Percentiles rank a stretch among this genome's conserved stretches.
phyloP scores from a whole-genome alignment of 2,797 vertebrate species.

The Coregonus sp. region DNA sequence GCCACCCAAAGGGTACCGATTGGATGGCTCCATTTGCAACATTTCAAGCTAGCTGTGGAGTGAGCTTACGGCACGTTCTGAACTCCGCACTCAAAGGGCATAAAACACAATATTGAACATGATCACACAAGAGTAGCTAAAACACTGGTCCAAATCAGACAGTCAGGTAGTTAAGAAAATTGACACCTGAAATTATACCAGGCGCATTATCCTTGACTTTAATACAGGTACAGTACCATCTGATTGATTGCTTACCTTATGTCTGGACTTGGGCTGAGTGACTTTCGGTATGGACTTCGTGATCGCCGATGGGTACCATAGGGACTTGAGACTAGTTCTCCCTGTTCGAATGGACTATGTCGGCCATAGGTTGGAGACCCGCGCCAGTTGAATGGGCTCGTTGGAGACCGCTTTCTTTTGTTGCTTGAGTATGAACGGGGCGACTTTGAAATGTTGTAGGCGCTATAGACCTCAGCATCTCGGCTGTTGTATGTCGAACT shows the following conservation, averaged over 20 bases:
- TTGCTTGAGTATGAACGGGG: slow-evolving; percentile 79
- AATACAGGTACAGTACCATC: neutral
- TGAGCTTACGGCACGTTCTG: neutral
- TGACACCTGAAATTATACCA: no score
- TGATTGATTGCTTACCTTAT: slow-evolving; percentile 64
- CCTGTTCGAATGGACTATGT: slow-evolving; percentile 90
- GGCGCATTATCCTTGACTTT: no score
- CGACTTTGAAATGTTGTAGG: slow-evolving; percentile 69
- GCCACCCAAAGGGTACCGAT: no score
- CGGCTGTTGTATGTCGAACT: slow-evolving; percentile 78
- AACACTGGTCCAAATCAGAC: neutral
- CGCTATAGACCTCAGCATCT: slow-evolving; percentile 74
- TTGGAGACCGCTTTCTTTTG: slow-evolving; percentile 77
- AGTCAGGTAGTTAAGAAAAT: neutral
- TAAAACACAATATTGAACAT: neutral
- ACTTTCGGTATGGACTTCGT: slow-evolving; percentile 88
- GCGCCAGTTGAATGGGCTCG: slow-evolving; percentile 85
- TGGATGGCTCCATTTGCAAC: no score
- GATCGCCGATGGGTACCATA: slow-evolving; percentile 84
- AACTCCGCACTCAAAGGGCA: neutral
- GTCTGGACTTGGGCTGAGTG: slow-evolving; percentile 77
- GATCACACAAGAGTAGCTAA: neutral
- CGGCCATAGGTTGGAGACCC: slow-evolving; percentile 89
- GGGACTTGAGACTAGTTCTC: slow-evolving; percentile 83
- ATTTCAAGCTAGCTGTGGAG: no score